Evolutionary conservation across 2,888 invertebrate genomes (phyloP).

Genomic region (Cinara cedri): DNA sequence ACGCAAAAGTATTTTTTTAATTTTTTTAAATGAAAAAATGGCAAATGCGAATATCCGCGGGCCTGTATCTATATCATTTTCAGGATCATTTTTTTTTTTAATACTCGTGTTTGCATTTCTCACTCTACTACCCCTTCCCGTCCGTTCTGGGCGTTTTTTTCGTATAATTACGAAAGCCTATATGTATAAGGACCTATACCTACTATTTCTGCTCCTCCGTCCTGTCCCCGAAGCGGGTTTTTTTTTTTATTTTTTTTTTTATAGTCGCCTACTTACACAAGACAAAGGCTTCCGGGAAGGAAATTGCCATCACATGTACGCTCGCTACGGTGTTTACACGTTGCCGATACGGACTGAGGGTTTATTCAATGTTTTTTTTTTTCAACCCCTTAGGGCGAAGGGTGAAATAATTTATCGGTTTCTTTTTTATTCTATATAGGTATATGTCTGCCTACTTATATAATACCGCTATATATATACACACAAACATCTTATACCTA

Average conservation of each 20-base stretch:
- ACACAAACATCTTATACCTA: too few species aligned
- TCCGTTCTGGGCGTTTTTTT: slow-evolving; percentile 26
- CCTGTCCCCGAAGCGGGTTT: background rate
- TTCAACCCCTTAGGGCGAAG: background rate
- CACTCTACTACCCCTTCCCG: background rate
- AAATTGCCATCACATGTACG: slow-evolving; percentile 26
- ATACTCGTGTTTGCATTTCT: slow-evolving; percentile 35
- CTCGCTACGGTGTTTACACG: slow-evolving; percentile 18
- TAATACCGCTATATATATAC: too few species aligned
- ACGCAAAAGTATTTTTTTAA: too few species aligned
- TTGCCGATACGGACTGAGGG: background rate
- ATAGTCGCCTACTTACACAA: slow-evolving; percentile 20
- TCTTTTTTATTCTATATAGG: background rate
- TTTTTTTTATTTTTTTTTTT: background rate
- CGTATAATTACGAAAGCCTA: slow-evolving; percentile 21
- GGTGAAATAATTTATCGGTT: slow-evolving; percentile 24
- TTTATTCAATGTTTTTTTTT: slow-evolving; percentile 13
- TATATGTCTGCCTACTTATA: too few species aligned
- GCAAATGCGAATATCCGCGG: background rate
- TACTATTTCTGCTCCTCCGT: background rate
- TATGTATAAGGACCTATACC: too few species aligned
- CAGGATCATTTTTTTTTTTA: too few species aligned
- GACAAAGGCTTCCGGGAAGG: slow-evolving; percentile 34
- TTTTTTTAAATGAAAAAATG: slow-evolving; percentile 1
- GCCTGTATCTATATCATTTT: slow-evolving; percentile 28